phyloP scores from a whole-genome alignment of 1,140 invertebrate genomes.

The Mylabris phalerata region DNA sequence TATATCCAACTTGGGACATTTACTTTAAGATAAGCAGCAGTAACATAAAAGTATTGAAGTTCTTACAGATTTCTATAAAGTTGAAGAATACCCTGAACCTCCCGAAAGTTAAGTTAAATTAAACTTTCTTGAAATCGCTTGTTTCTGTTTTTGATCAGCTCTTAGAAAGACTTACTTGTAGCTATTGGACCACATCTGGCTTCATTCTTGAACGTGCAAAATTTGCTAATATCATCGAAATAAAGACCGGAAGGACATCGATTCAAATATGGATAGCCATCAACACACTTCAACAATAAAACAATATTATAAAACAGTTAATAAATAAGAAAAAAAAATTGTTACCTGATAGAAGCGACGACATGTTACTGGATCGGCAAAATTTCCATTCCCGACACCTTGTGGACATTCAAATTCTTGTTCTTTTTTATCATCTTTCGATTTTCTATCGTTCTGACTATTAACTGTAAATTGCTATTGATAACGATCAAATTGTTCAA shows the following conservation, averaged over 20 bases:
- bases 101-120: too few relatives aligned
- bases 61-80: too few relatives aligned
- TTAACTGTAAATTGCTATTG: conserved; percentile 33
- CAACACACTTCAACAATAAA: conserved; percentile 63
- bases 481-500: conserved; percentile 11
- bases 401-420: conserved; percentile 66
- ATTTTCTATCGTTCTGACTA: conserved; percentile 26
- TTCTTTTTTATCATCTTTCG: conserved; percentile 48
- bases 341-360: conserved; percentile 79
- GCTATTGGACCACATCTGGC: conserved; percentile 83
- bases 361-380: conserved; percentile 82
- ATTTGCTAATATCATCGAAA: conserved; percentile 86
- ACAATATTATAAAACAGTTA: background rate
- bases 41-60: too few relatives aligned
- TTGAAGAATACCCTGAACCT: too few relatives aligned
- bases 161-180: conserved; percentile 60
- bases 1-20: too few relatives aligned
- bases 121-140: too few relatives aligned
- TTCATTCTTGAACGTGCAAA: conserved; percentile 85
- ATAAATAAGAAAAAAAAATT: background rate
- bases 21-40: background rate
- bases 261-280: conserved; percentile 78
- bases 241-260: conserved; percentile 82
- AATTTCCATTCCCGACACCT: conserved; percentile 77
- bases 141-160: too few relatives aligned